Evolutionary conservation across 2,888 invertebrate genomes (phyloP), one percentile per base, ranked within the genome.

Genomic region (Phania funesta): DNA sequence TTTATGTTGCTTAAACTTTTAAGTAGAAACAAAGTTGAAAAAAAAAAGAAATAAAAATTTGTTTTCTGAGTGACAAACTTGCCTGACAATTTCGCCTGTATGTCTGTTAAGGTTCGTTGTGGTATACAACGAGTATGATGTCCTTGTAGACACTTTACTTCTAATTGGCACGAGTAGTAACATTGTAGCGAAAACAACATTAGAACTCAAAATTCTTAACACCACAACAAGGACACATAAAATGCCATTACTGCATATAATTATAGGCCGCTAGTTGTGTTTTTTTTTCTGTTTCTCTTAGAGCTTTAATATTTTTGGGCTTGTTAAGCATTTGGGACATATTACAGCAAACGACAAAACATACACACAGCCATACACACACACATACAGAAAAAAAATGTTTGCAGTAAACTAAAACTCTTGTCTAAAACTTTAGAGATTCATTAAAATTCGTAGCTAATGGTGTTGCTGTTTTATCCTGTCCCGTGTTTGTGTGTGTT

Each of bases 91-190:
- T 56, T 24, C 4, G 46, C 22, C 7, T 38, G 20, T 3, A 13
- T 22, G 18, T 9, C 48, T 58, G 46, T 20, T 22, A 9, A 16
- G 65, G n/a, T n/a, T n/a, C n/a, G n/a, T 50, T 50, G 41, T 13
- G 13, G 44, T 50, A 0, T 65, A 65, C n/a, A n/a, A n/a, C n/a
- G n/a, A n/a, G 60, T 60, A 46, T 50, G 20, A 70, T 76, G 80
- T 80, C 80, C 71, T 80, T 80, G 80, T 67, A 71, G 70, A 70
- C 76, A 76, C 58, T 71, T 80, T 80, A 65, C 29, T 80, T 80
- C 65, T 76, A 80, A 80, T 71, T 80, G 75, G 38, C n/a, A 54
- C 44, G 60, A 76, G 70, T 65, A n/a, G n/a, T n/a, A n/a, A n/a
- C n/a, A n/a, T n/a, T n/a, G n/a, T n/a, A n/a, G n/a, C n/a, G n/a